Percentiles rank a stretch among this genome's conserved stretches.
These are phyloP conservation scores for Ctenicera cuprea DNA, from an alignment of 2,888 invertebrate genomes.

Conservation along the genomic window DNA sequence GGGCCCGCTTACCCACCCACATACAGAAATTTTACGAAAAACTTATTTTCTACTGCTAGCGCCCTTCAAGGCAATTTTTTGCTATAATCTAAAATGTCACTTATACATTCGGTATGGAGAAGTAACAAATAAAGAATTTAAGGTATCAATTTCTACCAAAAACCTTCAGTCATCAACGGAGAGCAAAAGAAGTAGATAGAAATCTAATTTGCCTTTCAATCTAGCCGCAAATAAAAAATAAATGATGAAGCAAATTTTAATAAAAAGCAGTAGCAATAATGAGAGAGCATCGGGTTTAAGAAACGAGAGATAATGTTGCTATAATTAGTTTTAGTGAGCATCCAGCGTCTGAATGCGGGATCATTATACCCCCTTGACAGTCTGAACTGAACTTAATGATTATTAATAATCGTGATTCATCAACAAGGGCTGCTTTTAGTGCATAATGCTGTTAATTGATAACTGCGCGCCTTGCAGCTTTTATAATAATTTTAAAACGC, in stretches of 20 bases:
- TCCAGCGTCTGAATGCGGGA: conserved; percentile 38
- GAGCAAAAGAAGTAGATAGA: too few relatives aligned
- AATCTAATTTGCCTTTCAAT: conserved; percentile 19
- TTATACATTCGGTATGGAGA: too few relatives aligned
- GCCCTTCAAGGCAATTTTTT: too few relatives aligned
- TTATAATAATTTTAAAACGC: conserved; percentile 28
- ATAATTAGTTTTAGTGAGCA: conserved; percentile 42
- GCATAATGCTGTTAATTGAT: conserved; percentile 44
- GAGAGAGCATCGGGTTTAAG: conserved; percentile 18
- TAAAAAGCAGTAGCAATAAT: conserved; percentile 31
- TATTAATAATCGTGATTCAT: conserved; percentile 52
- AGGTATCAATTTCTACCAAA: too few relatives aligned
- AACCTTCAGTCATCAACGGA: too few relatives aligned
- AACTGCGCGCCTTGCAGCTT: conserved; percentile 24
- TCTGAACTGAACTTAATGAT: conserved; percentile 39
- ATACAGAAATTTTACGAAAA: too few relatives aligned
- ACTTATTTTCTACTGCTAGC: too few relatives aligned
- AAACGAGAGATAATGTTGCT: conserved; percentile 39
- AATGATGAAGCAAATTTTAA: conserved; percentile 32
- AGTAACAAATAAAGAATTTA: too few relatives aligned
- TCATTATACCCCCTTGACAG: conserved; percentile 47
- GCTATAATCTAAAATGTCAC: too few relatives aligned
- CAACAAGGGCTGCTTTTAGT: conserved; percentile 41
- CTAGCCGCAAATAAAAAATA: conserved; percentile 26
- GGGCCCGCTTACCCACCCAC: too few relatives aligned